Base-by-base conservation (phyloP, 2,888 invertebrate genomes). In the Agrochola lychnidis region DNA sequence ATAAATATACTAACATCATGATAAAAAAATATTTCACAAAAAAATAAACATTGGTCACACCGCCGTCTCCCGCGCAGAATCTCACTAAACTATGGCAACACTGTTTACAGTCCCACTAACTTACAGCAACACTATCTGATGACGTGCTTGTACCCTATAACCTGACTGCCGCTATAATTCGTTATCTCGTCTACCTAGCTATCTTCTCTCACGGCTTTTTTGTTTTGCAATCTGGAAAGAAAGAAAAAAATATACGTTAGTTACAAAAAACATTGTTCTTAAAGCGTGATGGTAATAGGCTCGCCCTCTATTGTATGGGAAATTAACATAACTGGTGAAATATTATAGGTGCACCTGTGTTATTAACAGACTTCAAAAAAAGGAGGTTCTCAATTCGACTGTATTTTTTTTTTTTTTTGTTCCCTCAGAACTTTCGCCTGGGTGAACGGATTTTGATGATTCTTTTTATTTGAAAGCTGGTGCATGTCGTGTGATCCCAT, bases 31-130 rank as follows among this genome's bases (percentile, higher is more conserved):
- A 53, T 1, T 25, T 19, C 7, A 36, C 30, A 56, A 68, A 67
- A 40, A 76, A 61, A 30, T 5, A 56, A 36, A 68, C 36, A 61
- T 75, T 76, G 36, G 57, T 67, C 62, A 62, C 69, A 78, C 78
- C 81, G 80, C 71, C 85, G 77, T 73, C 82, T 64, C 84, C 76
- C 64, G 69, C 63, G 63, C 81, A 63, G 62, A 79, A 87, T 84
- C 84, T 87, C 87, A 86, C 86, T 82, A 88, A 87, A 88, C 93
- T 95, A 95, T 95, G 95, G 95, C 95, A 95, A 95, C 95, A 92
- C 90, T 90, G 90, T 92, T 87, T 90, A 92, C 90, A 88, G 85
- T 87, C 80, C 85, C 80, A 78, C 87, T 86, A 79, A 89, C 90
- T 89, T 68, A 87, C 70, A 87, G 84, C 87, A 91, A 93, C 90